phyloP scores from a whole-genome alignment of 2,113 vertebrate species.

The Clarias macrocephalus region DNA sequence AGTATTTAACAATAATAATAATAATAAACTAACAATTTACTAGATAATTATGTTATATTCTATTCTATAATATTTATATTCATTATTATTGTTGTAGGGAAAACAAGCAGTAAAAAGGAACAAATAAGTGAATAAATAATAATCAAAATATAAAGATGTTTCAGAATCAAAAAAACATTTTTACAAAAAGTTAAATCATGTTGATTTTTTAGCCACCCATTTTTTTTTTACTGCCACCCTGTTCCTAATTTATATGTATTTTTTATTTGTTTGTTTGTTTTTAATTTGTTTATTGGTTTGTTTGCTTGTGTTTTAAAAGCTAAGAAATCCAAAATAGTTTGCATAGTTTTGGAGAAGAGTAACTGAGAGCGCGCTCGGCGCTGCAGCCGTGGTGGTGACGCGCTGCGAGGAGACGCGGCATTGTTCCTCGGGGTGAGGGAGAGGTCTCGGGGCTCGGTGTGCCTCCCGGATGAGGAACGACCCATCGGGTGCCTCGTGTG shows the following conservation, averaged over 20 bases:
- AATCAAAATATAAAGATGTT: not conserved
- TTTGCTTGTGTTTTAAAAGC: not conserved
- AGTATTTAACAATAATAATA: no score
- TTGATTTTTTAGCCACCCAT: not conserved
- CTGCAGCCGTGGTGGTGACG: not conserved
- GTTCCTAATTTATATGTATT: not conserved
- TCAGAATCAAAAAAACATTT: not conserved
- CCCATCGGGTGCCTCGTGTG: conserved; percentile 47
- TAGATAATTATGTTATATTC: not conserved
- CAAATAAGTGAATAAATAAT: not conserved
- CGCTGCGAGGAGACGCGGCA: not conserved
- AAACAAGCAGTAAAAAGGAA: not conserved
- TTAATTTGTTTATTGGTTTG: no score
- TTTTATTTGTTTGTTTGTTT: no score
- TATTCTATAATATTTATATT: not conserved
- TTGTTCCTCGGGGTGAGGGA: conserved; percentile 19
- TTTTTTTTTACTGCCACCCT: not conserved
- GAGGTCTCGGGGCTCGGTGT: conserved; percentile 51
- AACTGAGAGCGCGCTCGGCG: not conserved
- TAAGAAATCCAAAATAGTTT: no score
- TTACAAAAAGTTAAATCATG: not conserved
- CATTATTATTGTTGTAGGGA: not conserved
- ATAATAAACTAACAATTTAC: not conserved
- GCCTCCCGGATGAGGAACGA: conserved; percentile 55
- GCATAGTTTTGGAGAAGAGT: not conserved